phyloP scores from a whole-genome alignment of 2,888 invertebrate species.

The Polymixis flavicincta region DNA sequence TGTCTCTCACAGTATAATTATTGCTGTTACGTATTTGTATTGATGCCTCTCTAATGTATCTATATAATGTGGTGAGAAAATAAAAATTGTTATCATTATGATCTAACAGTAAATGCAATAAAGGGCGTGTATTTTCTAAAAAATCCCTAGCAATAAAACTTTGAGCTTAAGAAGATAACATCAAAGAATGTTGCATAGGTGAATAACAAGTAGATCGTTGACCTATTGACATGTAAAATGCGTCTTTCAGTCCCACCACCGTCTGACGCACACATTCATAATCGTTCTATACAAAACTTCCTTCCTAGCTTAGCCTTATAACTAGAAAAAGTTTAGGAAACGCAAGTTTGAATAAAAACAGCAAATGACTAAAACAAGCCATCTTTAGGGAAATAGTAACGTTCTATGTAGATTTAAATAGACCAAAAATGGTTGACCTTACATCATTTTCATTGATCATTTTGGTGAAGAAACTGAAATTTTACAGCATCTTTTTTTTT shows the following conservation, averaged over 20 bases:
- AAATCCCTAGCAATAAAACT: neutral
- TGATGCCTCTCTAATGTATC: too few species aligned
- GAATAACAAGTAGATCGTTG: constrained; percentile 7
- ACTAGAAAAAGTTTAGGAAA: neutral
- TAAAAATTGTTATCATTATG: too few species aligned
- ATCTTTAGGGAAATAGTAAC: neutral
- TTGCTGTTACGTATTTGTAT: too few species aligned
- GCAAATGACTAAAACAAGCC: neutral
- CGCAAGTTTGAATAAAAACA: neutral
- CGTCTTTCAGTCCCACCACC: neutral
- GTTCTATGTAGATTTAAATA: neutral
- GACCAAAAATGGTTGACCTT: neutral
- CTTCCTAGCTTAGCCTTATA: neutral
- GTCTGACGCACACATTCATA: neutral
- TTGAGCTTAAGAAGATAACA: neutral
- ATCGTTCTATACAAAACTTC: neutral
- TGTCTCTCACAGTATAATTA: too few species aligned
- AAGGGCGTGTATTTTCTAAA: neutral
- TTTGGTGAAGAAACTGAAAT: neutral
- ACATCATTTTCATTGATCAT: too few species aligned
- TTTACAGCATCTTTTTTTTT: neutral
- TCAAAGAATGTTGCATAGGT: constrained; percentile 14
- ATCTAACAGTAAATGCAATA: neutral
- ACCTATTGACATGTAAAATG: constrained; percentile 32
- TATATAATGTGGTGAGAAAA: too few species aligned